Evolutionary conservation across 2,888 invertebrate species (phyloP), one percentile per base, ranked within the genome.

Genomic region (Plagodis dolabraria): DNA sequence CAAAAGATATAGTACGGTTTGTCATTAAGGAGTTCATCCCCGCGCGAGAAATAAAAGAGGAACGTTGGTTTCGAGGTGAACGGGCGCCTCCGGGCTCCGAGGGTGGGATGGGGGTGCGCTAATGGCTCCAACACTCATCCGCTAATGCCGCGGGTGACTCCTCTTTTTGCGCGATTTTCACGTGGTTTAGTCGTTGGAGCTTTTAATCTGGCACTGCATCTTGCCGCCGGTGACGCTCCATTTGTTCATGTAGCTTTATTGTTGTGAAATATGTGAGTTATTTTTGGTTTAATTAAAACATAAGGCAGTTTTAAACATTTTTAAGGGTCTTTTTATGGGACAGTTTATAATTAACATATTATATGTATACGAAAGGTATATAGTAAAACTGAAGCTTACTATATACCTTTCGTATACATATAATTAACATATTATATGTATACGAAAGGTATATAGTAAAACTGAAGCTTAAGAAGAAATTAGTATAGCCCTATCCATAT

Each of bases 1-100:
- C 92, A 92, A 92, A 91, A 92, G 92, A 92, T 92, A 92, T 92
- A 92, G 92, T 92, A 92, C 90, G 92, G 92, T 92, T 92, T 92
- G 92, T 92, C 92, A 92, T 92, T 92, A 92, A 92, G 92, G 92
- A 92, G 92, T 92, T 92, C 92, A 92, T 92, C 91, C 90, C 91
- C 89, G 89, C 89, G 89, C 91, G 89, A 89, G 92, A 92, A 92
- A 92, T 92, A 92, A 92, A 92, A 92, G 92, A 91, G 91, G 89
- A 86, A 86, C 85, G 85, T 78, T 74, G 86, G 80, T 83, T 84
- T 84, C 77, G 79, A 84, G 82, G 82, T 76, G 80, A 81, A 70
- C 72, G 78, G 79, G 77, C 65, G 67, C 66, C 65, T 68, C 66
- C 73, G 67, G 74, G 69, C 60, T 45, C 33, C 67, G 75, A 72